phyloP scores from a whole-genome alignment of 2,113 vertebrate species.

The Lophochroa leadbeateri region DNA sequence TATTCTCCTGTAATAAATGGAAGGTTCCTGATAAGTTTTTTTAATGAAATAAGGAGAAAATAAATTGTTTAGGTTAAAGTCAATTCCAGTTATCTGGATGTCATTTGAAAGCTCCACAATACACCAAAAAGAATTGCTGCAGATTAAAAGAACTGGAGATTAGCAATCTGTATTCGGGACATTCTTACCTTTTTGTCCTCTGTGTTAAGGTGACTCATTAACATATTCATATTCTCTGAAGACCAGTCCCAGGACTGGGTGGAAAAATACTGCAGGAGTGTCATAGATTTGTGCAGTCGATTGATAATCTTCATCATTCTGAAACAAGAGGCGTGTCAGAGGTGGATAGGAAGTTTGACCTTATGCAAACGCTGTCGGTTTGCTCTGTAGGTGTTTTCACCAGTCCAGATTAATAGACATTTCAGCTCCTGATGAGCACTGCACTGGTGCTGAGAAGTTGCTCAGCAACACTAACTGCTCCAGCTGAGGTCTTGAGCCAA shows the following conservation, averaged over 20 bases:
- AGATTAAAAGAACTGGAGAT: background rate
- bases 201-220: conserved; percentile 86
- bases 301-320: conserved; percentile 94
- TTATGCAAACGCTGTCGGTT: background rate
- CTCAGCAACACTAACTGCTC: background rate
- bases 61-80: background rate
- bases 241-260: conserved; percentile 93
- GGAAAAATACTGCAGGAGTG: conserved; percentile 91
- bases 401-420: background rate
- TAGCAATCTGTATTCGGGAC: background rate
- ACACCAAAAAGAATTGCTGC: background rate
- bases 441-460: background rate
- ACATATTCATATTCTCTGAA: conserved; percentile 89
- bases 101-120: background rate
- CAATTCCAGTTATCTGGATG: background rate
- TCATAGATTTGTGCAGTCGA: conserved; percentile 84
- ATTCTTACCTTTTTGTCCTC: conserved; percentile 87
- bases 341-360: background rate
- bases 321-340: background rate
- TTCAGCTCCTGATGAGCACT: background rate
- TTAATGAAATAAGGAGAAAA: background rate
- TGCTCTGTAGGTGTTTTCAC: background rate
- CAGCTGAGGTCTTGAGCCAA: background rate
- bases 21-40: background rate
- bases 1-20: background rate